Base-by-base conservation (phyloP, 2,113 vertebrate species). In the Oncorhynchus masou region DNA sequence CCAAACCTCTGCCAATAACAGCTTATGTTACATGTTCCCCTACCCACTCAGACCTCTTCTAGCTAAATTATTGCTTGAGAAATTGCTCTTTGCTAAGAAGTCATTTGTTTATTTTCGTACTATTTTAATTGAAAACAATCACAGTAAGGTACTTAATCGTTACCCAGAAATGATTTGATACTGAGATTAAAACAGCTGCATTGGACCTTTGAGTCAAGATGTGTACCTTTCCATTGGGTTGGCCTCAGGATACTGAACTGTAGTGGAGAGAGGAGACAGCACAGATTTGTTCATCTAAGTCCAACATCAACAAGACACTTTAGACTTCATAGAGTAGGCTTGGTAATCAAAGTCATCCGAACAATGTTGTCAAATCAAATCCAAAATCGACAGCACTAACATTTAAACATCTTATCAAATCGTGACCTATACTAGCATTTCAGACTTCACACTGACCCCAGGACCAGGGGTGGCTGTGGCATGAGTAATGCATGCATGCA, bases 221-320 rank as follows among this genome's bases (percentile, higher is more conserved):
- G 72, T 27, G 4, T 86, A 94, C 94, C 91, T 91, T 78, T 89
- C 90, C 27, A 73, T 48, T 15, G 72, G 83, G 2, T 65, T 54
- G 34, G 79, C 65, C 45, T 93, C 92, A 5, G 79, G 82, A 25
- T 78, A 82, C 72, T 89, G 85, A 64, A 85, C 93, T 94, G 86
- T 5, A 70, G 1, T 3, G 12, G 51, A 19, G 34, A 45, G 2
- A n/a, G 62, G 73, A 68, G 71, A 71, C 68, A 68, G 57, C 20
- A 67, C 73, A 74, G 62, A 78, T 76, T 34, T 2, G 54, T 45
- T 70, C 13, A 57, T 2, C 1, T 70, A n/a, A n/a, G 8, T 2
- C 19, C 71, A 24, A 73, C 27, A 3, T 15, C 13, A 69, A 39
- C 31, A 5, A 65, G 1, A 22, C 59, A 66, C 29, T 22, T 48